Conservation (phyloP, 2,113 vertebrate genomes). For the Anguilla rostrata region DNA sequence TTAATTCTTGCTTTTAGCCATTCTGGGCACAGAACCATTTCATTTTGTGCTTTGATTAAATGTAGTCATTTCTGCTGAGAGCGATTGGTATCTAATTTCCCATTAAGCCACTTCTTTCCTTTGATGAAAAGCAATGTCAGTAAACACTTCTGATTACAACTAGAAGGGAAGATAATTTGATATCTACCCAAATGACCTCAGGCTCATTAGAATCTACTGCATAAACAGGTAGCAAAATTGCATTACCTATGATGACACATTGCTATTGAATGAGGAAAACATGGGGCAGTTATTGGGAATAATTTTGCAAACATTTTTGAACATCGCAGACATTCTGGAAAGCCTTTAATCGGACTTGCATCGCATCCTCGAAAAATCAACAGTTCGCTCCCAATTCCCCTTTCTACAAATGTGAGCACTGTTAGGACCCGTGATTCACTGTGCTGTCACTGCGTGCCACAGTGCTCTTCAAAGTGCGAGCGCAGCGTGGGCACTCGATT, state of each 20-base stretch:
- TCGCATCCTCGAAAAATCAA: background rate
- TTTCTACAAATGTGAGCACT: background rate
- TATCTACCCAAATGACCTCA: background rate
- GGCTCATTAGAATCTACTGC: background rate
- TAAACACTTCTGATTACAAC: background rate
- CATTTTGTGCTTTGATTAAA: conserved; percentile 1
- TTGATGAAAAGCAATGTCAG: background rate
- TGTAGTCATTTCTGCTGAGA: background rate
- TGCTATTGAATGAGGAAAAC: background rate
- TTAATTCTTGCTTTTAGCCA: background rate
- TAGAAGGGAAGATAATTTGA: background rate
- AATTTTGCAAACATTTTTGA: background rate
- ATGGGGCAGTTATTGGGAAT: background rate
- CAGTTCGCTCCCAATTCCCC: background rate
- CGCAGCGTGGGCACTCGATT: background rate
- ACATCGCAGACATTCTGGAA: background rate
- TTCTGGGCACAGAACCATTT: background rate
- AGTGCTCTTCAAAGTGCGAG: background rate
- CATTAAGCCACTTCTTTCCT: background rate
- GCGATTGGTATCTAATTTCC: background rate
- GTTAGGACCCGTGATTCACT: background rate
- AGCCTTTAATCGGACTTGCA: background rate
- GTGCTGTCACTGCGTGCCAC: background rate
- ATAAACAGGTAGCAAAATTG: background rate
- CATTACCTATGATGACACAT: no score